Conservation (phyloP, 2,113 vertebrate genomes). For the Leucoraja erinaceus region DNA sequence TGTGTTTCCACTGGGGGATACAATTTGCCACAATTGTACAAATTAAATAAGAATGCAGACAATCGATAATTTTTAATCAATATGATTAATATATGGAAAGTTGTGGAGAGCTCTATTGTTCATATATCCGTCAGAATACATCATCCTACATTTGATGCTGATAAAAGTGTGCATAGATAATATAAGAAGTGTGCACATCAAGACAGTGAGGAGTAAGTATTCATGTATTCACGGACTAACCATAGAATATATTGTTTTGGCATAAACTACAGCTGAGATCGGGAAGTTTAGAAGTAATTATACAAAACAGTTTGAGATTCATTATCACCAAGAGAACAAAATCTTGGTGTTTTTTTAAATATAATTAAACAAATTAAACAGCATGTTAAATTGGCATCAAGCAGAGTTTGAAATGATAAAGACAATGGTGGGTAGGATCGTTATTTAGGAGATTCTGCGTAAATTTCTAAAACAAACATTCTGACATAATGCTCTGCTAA, state of each 20-base stretch:
- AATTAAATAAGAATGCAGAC: not conserved
- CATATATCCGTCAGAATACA: not conserved
- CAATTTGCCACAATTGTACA: not conserved
- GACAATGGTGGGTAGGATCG: not conserved
- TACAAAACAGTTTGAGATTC: not conserved
- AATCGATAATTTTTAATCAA: not conserved
- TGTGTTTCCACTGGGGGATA: too few relatives aligned
- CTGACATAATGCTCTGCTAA: not conserved
- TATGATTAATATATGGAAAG: constrained; percentile 10
- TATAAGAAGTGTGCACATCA: not conserved
- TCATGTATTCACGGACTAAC: not conserved
- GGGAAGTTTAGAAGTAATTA: not conserved
- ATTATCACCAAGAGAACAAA: constrained; percentile 11
- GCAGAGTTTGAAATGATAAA: constrained; percentile 26
- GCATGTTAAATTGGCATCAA: not conserved
- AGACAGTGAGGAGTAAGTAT: not conserved
- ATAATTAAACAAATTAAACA: not conserved
- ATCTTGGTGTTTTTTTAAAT: not conserved
- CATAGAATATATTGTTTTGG: not conserved
- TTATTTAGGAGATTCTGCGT: not conserved
- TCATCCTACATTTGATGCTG: not conserved
- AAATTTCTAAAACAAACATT: not conserved
- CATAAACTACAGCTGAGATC: not conserved
- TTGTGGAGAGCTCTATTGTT: not conserved
- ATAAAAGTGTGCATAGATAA: not conserved